Conservation (phyloP, 2,113 vertebrate genomes). For the Chelonoidis abingdonii region DNA sequence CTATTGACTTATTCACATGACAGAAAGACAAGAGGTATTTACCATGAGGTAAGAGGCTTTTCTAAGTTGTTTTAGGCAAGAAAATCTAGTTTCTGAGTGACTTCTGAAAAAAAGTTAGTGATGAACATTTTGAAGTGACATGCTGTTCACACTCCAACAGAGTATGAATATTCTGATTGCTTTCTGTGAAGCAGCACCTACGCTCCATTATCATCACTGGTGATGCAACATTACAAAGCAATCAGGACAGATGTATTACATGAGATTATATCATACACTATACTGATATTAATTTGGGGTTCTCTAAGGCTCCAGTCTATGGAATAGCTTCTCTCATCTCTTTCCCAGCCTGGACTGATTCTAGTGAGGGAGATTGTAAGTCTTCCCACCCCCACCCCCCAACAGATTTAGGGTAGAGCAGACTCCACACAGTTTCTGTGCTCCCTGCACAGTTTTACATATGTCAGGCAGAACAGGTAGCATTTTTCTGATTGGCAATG, state of each 20-base stretch:
- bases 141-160: background rate
- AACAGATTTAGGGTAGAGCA: background rate
- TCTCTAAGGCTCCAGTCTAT: slow-evolving; percentile 12
- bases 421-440: slow-evolving; percentile 1
- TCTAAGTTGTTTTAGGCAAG: slow-evolving; percentile 57
- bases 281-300: background rate
- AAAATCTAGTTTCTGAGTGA: slow-evolving; percentile 48
- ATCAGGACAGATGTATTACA: background rate
- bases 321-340: background rate
- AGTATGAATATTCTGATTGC: background rate
- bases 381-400: background rate
- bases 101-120: slow-evolving; percentile 37
- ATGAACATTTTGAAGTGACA: slow-evolving; percentile 20
- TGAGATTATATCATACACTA: background rate
- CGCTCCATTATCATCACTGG: slow-evolving; percentile 1
- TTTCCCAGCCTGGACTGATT: slow-evolving; percentile 11
- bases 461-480: slow-evolving; percentile 15
- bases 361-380: background rate
- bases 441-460: slow-evolving; percentile 12
- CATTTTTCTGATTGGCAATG: background rate
- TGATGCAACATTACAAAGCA: slow-evolving; percentile 9
- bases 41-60: slow-evolving; percentile 66
- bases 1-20: slow-evolving; percentile 59
- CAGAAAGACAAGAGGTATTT: slow-evolving; percentile 62
- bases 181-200: slow-evolving; percentile 41